phyloP scores from a whole-genome alignment of 2,797 vertebrate species.

The Epinephelus awoara region DNA sequence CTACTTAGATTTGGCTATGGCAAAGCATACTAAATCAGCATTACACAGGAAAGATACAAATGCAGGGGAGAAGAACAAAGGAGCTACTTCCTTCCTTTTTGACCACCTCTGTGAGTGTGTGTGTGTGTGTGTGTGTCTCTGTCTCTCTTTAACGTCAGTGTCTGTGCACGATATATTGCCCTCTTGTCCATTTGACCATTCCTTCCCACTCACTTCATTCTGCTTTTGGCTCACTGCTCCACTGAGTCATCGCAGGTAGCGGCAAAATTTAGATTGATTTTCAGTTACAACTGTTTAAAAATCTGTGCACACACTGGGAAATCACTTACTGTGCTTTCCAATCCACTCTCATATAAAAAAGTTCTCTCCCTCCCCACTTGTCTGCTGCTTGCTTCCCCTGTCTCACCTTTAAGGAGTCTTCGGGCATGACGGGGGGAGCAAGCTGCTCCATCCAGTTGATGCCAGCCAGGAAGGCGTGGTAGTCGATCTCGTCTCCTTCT shows the following conservation, averaged over 20 bases:
- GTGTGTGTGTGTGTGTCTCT: background rate
- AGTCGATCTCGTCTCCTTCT: conserved; percentile 88
- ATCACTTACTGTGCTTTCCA: conserved; percentile 20
- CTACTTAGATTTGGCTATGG: conserved; percentile 70
- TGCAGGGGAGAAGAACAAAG: conserved; percentile 36
- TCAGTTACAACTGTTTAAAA: conserved; percentile 57
- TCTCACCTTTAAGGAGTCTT: conserved; percentile 85
- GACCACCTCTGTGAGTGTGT: conserved; percentile 25
- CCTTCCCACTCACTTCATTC: conserved; percentile 51
- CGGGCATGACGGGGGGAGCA: conserved; percentile 67
- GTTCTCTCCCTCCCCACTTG: background rate
- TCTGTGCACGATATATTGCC: conserved; percentile 43
- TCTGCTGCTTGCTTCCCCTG: background rate
- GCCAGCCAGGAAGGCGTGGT: conserved; percentile 85
- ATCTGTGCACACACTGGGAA: conserved; percentile 47
- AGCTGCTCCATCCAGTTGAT: conserved; percentile 90
- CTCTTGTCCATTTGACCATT: conserved; percentile 35
- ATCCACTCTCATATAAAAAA: conserved; percentile 26
- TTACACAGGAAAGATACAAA: conserved; percentile 70
- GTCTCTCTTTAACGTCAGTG: conserved; percentile 28
- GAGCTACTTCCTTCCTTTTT: conserved; percentile 35
- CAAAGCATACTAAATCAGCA: conserved; percentile 70
- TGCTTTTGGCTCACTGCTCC: conserved; percentile 45
- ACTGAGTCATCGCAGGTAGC: conserved; percentile 53
- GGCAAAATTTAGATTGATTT: conserved; percentile 52